Evolutionary conservation across 2,888 invertebrate species (phyloP).

Genomic region (Aporophyla lueneburgensis): DNA sequence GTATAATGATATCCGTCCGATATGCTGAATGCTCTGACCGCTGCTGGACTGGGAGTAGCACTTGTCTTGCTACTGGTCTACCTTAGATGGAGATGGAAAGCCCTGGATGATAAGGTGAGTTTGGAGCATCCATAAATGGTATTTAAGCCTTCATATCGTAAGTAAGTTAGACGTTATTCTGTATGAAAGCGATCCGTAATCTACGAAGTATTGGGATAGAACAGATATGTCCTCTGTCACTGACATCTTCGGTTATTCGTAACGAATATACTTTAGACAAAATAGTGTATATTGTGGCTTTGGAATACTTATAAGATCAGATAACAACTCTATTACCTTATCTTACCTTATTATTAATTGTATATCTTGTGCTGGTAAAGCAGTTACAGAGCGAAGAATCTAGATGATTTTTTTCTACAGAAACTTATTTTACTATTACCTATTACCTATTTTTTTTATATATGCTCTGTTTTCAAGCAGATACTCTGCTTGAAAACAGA

Average conservation of each 20-base stretch:
- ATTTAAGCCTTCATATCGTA: background rate
- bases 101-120: slow-evolving; percentile 69
- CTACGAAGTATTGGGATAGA: background rate
- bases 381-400: background rate
- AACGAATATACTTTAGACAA: background rate
- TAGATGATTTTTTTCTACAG: no score
- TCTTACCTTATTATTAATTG: no score
- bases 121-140: background rate
- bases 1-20: slow-evolving; percentile 71
- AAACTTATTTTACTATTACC: no score
- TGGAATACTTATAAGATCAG: background rate
- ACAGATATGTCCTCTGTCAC: background rate
- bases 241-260: background rate
- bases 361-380: no score
- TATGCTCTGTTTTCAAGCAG: no score
- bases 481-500: background rate
- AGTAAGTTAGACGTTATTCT: background rate
- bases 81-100: slow-evolving; percentile 76
- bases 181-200: no score
- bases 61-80: slow-evolving; percentile 74
- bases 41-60: slow-evolving; percentile 75
- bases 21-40: slow-evolving; percentile 74
- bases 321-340: background rate
- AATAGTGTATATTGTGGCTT: background rate
- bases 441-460: no score